phyloP scores from a whole-genome alignment of 2,797 vertebrate genomes.

The Lithobates pipiens region DNA sequence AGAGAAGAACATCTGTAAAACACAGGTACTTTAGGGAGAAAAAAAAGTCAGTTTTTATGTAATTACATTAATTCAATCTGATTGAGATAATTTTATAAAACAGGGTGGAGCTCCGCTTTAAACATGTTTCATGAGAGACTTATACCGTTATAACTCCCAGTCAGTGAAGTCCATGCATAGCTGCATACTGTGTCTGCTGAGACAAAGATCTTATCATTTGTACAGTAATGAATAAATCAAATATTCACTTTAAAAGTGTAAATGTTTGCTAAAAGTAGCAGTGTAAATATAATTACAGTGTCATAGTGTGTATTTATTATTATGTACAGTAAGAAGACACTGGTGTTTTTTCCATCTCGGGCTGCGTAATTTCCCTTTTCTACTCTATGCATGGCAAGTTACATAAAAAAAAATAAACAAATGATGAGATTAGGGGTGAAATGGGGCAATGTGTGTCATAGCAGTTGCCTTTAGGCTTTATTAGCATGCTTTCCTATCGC shows the following conservation, averaged over 20 bases:
- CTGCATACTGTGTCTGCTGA: too few relatives aligned
- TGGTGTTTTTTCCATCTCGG: not conserved
- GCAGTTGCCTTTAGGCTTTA: conserved; percentile 20
- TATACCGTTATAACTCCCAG: too few relatives aligned
- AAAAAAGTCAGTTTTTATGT: too few relatives aligned
- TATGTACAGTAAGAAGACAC: not conserved
- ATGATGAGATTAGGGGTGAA: conserved; percentile 18
- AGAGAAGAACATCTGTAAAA: too few relatives aligned
- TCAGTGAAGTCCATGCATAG: too few relatives aligned
- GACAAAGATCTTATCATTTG: too few relatives aligned
- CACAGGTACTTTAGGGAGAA: too few relatives aligned
- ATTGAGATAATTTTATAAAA: too few relatives aligned
- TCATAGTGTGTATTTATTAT: not conserved
- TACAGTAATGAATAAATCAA: too few relatives aligned
- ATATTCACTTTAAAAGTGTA: not conserved
- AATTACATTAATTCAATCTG: too few relatives aligned
- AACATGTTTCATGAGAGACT: too few relatives aligned
- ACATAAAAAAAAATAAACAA: conserved; percentile 11
- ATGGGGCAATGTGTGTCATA: conserved; percentile 22
- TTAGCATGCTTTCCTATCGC: conserved; percentile 29
- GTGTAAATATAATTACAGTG: not conserved
- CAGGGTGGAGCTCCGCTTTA: too few relatives aligned
- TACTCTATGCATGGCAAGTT: not conserved
- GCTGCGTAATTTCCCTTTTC: not conserved
- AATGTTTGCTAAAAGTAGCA: not conserved